phyloP scores from a whole-genome alignment of 2,113 vertebrate genomes.

The Tretioscincus oriximinensis region DNA sequence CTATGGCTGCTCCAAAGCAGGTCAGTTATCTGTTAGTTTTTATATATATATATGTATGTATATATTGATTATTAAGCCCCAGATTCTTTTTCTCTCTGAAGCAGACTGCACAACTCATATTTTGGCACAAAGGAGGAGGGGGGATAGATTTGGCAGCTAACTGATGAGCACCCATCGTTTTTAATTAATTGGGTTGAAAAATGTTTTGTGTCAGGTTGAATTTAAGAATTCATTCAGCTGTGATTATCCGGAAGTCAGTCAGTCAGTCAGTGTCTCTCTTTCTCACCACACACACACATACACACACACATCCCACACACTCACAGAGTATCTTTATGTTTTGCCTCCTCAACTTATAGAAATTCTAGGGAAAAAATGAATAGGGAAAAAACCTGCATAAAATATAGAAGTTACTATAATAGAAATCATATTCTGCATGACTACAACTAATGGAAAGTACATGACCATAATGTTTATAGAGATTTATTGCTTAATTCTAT shows the following conservation, averaged over 20 bases:
- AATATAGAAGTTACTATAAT: slow-evolving; percentile 4
- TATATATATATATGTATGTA: too few relatives aligned
- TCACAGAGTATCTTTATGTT: slow-evolving; percentile 36
- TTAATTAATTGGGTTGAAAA: slow-evolving; percentile 73
- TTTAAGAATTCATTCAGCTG: slow-evolving; percentile 55
- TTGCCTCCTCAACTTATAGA: slow-evolving; percentile 50
- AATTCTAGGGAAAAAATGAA: not conserved
- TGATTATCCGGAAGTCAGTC: slow-evolving; percentile 48
- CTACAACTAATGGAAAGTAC: not conserved
- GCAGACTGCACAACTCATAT: slow-evolving; percentile 63
- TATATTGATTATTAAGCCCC: slow-evolving; percentile 30
- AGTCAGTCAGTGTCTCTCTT: too few relatives aligned
- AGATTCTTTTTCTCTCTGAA: slow-evolving; percentile 58
- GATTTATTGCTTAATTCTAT: slow-evolving; percentile 18
- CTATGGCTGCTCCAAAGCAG: slow-evolving; percentile 44
- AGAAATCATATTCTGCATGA: slow-evolving; percentile 3
- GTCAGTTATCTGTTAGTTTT: slow-evolving; percentile 48
- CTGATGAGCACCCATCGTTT: slow-evolving; percentile 67
- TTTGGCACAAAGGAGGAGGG: slow-evolving; percentile 66
- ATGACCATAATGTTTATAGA: not conserved
- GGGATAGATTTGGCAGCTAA: slow-evolving; percentile 57
- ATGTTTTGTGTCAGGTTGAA: slow-evolving; percentile 54
- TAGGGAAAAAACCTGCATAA: not conserved
- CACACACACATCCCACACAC: not conserved
- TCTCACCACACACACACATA: slow-evolving; percentile 26